Evolutionary conservation across 2,797 vertebrate species (phyloP).

Genomic region (Epinephelus awoara): DNA sequence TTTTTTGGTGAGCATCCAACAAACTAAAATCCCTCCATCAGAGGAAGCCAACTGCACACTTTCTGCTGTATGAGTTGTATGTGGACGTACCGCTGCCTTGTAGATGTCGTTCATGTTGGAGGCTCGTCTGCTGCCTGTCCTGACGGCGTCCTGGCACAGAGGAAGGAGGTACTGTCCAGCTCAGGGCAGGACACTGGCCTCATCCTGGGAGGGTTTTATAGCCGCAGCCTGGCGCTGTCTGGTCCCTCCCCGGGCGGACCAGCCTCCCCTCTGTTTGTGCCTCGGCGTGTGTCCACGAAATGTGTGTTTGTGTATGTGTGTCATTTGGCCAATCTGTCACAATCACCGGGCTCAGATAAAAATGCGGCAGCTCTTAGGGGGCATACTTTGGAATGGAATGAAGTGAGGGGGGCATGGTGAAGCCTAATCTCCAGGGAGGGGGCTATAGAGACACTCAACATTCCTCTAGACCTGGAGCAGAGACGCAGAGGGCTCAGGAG

Average conservation of each 20-base stretch:
- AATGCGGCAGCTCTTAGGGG: slow-evolving; percentile 81
- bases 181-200: slow-evolving; percentile 79
- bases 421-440: slow-evolving; percentile 78
- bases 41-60: slow-evolving; percentile 22
- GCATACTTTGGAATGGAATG: slow-evolving; percentile 84
- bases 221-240: slow-evolving; percentile 61
- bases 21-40: slow-evolving; percentile 28
- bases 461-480: slow-evolving; percentile 76
- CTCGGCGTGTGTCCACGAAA: slow-evolving; percentile 49
- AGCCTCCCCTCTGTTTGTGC: slow-evolving; percentile 62
- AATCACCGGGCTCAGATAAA: slow-evolving; percentile 86
- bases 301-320: slow-evolving; percentile 74
- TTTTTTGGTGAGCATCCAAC: slow-evolving; percentile 37
- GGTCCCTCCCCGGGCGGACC: slow-evolving; percentile 72
- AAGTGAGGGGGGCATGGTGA: slow-evolving; percentile 58
- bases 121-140: slow-evolving; percentile 74
- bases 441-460: slow-evolving; percentile 83
- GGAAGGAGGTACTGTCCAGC: slow-evolving; percentile 71
- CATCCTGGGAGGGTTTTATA: slow-evolving; percentile 81
- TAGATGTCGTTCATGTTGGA: slow-evolving; percentile 89
- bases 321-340: slow-evolving; percentile 84
- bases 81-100: slow-evolving; percentile 87
- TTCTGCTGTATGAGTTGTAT: slow-evolving; percentile 15
- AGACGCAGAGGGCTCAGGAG: slow-evolving; percentile 51
- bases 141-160: slow-evolving; percentile 72